Conservation (phyloP, 1,140 invertebrate species). For the Drusus annulatus region DNA sequence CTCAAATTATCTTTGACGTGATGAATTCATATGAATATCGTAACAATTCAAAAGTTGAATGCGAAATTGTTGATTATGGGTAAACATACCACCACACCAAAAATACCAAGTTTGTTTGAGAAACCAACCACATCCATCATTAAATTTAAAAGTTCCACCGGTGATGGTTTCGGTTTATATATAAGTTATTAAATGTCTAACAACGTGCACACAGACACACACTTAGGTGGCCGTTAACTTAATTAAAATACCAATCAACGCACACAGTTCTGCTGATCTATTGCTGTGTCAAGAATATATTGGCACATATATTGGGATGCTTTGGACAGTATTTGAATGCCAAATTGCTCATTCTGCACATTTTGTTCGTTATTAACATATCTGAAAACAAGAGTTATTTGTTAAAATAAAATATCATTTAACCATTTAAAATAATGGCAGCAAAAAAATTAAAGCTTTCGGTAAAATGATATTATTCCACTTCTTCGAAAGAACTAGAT, state of each 20-base stretch:
- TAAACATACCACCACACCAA: constrained; percentile 46
- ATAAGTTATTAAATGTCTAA: too few species aligned
- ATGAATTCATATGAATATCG: too few species aligned
- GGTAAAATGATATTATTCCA: too few species aligned
- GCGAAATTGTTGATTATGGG: constrained; percentile 16
- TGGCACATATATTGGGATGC: not conserved
- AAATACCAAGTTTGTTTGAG: constrained; percentile 45
- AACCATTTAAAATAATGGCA: too few species aligned
- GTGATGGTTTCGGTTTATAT: too few species aligned
- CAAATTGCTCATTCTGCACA: too few species aligned
- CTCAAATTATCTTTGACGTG: too few species aligned
- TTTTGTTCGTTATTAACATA: too few species aligned
- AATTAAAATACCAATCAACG: constrained; percentile 2
- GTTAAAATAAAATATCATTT: too few species aligned
- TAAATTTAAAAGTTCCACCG: constrained; percentile 5
- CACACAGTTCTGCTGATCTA: not conserved
- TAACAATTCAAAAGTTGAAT: constrained; percentile 44
- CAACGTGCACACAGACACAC: not conserved
- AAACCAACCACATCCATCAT: constrained; percentile 49
- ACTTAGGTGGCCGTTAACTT: not conserved
- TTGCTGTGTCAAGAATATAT: not conserved
- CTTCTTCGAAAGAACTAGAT: too few species aligned
- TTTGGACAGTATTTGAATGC: not conserved
- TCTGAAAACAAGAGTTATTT: too few species aligned
- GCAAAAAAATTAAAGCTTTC: too few species aligned